These are phyloP conservation scores for Neofelis nebulosa DNA, from an alignment of 2,113 vertebrate species.

Conservation along the genomic window DNA sequence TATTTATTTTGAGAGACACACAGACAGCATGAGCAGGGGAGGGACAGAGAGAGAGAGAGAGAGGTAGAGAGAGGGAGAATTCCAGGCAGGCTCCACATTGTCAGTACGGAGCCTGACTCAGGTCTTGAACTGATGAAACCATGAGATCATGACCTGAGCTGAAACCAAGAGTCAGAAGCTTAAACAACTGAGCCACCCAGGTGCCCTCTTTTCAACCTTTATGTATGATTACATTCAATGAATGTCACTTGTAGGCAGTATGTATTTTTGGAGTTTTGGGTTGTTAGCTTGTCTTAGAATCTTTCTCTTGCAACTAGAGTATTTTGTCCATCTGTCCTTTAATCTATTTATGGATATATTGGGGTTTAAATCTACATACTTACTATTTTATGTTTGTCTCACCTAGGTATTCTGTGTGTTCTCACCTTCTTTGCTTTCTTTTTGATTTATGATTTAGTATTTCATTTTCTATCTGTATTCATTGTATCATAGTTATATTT, in stretches of 20 bases:
- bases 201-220: neutral
- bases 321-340: neutral
- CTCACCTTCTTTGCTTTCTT: neutral
- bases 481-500: conserved; percentile 10
- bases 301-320: conserved; percentile 12
- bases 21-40: too few relatives aligned
- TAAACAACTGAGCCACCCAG: too few relatives aligned
- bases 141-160: too few relatives aligned
- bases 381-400: neutral
- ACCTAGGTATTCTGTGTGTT: neutral
- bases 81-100: too few relatives aligned
- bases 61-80: too few relatives aligned
- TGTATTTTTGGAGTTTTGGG: neutral
- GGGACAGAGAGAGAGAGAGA: too few relatives aligned
- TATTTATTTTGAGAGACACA: too few relatives aligned
- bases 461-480: conserved; percentile 19
- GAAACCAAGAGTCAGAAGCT: too few relatives aligned
- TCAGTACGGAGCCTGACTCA: too few relatives aligned
- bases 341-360: conserved; percentile 8
- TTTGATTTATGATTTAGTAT: neutral
- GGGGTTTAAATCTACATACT: conserved; percentile 10
- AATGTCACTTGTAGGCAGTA: neutral
- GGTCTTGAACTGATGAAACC: too few relatives aligned
- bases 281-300: neutral
- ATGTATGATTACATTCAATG: conserved; percentile 5